These are phyloP conservation scores for Atherinosoma microstoma DNA, from an alignment of 2,797 vertebrate genomes.

Conservation along the genomic window DNA sequence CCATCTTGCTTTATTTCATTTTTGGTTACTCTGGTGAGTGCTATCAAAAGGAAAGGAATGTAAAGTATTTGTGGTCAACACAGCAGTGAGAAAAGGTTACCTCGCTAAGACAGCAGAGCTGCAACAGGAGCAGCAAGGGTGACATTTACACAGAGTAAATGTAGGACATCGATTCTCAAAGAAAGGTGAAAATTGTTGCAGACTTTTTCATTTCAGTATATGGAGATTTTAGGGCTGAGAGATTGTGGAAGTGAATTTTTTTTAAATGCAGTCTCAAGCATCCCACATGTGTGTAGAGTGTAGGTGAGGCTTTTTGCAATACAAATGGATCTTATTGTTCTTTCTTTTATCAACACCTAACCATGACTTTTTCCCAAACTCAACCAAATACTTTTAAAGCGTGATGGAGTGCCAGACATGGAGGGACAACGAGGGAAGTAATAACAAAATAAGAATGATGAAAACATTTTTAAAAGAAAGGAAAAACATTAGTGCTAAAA, in stretches of 20 bases:
- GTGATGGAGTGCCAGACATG: no score
- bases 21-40: slow-evolving; percentile 58
- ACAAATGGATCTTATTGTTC: no score
- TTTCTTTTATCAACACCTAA: no score
- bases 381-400: no score
- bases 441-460: no score
- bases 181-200: not conserved
- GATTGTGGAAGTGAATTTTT: not conserved
- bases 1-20: slow-evolving; percentile 50
- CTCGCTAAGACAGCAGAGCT: slow-evolving; percentile 51
- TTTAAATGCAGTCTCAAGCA: not conserved
- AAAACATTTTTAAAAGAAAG: no score
- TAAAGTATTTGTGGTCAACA: slow-evolving; percentile 71
- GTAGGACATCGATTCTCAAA: slow-evolving; percentile 19
- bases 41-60: slow-evolving; percentile 76
- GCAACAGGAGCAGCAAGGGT: slow-evolving; percentile 38
- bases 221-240: not conserved
- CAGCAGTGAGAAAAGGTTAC: slow-evolving; percentile 53
- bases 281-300: no score
- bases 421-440: no score
- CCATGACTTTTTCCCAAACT: no score
- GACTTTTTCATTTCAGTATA: not conserved
- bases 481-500: no score
- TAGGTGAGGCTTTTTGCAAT: no score
- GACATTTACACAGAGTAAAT: slow-evolving; percentile 58